Conservation (phyloP, 2,113 vertebrate genomes). For the Dasyurus viverrinus region DNA sequence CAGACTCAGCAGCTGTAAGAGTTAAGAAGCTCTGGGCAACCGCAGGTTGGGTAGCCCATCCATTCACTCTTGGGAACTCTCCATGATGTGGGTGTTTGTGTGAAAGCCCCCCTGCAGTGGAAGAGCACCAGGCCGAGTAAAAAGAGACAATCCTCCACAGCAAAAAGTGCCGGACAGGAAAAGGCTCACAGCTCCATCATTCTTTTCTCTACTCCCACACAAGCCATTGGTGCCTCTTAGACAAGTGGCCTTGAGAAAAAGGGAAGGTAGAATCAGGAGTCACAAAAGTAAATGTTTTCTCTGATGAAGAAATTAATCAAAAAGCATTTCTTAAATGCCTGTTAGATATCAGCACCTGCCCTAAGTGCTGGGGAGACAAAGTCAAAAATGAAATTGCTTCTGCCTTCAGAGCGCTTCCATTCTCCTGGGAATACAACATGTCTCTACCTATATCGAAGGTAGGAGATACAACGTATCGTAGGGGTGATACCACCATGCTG, state of each 20-base stretch:
- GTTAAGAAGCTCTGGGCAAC: not conserved
- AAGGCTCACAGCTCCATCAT: not conserved
- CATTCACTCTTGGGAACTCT: not conserved
- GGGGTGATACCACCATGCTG: not conserved
- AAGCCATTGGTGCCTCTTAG: not conserved
- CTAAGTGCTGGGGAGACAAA: conserved; percentile 1
- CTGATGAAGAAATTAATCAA: not conserved
- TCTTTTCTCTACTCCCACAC: not conserved
- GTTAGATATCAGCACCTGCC: not conserved
- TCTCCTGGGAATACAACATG: not conserved
- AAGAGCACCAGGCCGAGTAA: not conserved
- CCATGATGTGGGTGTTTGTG: not conserved
- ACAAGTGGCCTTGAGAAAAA: not conserved
- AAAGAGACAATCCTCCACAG: not conserved
- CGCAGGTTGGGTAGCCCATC: no score
- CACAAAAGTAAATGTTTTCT: not conserved
- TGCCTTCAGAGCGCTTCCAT: not conserved
- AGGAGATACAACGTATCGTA: not conserved
- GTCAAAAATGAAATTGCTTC: conserved; percentile 5
- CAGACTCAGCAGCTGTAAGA: not conserved
- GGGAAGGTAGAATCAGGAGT: not conserved
- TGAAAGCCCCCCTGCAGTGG: not conserved
- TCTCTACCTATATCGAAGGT: not conserved
- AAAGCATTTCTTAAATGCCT: conserved; percentile 10
- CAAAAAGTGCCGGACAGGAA: not conserved